A percentile compares a stretch with the other conserved stretches of the same genome.
Conservation (phyloP, 2,888 invertebrate species). For the Eulithis prunata region DNA sequence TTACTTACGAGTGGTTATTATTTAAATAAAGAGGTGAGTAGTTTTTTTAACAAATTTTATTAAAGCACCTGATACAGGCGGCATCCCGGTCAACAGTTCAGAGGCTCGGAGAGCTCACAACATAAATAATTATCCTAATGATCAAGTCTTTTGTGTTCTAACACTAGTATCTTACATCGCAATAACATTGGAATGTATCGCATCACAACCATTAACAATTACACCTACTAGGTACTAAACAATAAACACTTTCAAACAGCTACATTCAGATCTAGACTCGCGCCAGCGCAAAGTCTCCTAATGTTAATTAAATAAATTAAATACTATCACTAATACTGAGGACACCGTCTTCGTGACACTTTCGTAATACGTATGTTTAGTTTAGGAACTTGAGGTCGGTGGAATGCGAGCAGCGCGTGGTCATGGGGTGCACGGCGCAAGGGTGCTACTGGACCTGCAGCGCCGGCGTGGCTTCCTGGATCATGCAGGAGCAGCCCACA, state of each 20-base stretch:
- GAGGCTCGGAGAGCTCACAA: conserved; percentile 19
- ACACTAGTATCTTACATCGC: conserved; percentile 28
- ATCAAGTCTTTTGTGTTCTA: conserved; percentile 31
- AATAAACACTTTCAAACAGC: conserved; percentile 5
- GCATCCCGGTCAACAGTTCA: conserved; percentile 26
- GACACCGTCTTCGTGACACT: conserved; percentile 11
- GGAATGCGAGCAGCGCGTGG: conserved; percentile 29
- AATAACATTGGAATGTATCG: conserved; percentile 25
- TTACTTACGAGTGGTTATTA: background rate
- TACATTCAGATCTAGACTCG: conserved; percentile 5
- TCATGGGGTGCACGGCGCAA: conserved; percentile 25
- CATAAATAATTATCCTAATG: conserved; percentile 26
- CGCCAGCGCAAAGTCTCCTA: conserved; percentile 31
- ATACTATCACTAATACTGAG: conserved; percentile 26
- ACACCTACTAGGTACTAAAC: background rate
- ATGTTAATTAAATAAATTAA: conserved; percentile 22
- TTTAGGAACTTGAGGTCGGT: conserved; percentile 36
- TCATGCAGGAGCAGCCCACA: conserved; percentile 76
- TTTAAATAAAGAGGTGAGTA: conserved; percentile 12
- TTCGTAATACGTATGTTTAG: conserved; percentile 12
- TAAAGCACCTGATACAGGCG: conserved; percentile 40
- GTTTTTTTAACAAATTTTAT: conserved; percentile 30
- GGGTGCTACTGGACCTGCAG: conserved; percentile 51
- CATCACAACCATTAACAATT: conserved; percentile 25
- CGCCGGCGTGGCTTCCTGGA: conserved; percentile 53